A percentile compares a stretch with the other conserved stretches of the same genome.
Evolutionary conservation across 2,797 vertebrate species (phyloP).

Genomic region (Sus cebifrons): DNA sequence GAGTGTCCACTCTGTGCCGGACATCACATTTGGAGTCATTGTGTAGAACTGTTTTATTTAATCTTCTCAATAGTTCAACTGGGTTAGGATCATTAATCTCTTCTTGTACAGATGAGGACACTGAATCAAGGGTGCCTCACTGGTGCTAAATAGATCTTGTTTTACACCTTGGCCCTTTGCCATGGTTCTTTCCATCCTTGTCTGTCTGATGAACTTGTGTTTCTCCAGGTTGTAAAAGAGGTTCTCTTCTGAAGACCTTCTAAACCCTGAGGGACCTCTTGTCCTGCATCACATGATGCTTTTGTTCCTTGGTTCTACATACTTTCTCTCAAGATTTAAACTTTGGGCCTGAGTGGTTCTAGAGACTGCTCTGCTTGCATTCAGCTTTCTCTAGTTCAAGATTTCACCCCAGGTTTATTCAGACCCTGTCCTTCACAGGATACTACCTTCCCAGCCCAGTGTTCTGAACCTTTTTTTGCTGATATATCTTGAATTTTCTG

Average conservation of each 20-base stretch:
- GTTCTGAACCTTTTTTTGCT: not conserved
- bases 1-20: accelerated
- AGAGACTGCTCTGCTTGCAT: no score
- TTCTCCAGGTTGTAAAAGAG: not conserved
- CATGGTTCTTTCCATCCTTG: not conserved
- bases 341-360: not conserved
- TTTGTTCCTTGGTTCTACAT: not conserved
- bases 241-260: not conserved
- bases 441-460: not conserved
- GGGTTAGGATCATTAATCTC: not conserved
- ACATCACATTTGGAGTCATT: accelerated
- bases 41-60: not conserved
- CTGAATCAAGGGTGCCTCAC: not conserved
- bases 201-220: not conserved
- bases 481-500: constrained; percentile 6
- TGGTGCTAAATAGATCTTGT: not conserved
- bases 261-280: not conserved
- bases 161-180: not conserved
- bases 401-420: not conserved
- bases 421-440: not conserved
- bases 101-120: not conserved
- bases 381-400: not conserved
- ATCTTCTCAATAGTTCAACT: not conserved
- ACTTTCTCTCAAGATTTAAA: not conserved
- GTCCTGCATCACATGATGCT: no score